phyloP scores from a whole-genome alignment of 1,140 invertebrate genomes.

The Vollenhovia emeryi region DNA sequence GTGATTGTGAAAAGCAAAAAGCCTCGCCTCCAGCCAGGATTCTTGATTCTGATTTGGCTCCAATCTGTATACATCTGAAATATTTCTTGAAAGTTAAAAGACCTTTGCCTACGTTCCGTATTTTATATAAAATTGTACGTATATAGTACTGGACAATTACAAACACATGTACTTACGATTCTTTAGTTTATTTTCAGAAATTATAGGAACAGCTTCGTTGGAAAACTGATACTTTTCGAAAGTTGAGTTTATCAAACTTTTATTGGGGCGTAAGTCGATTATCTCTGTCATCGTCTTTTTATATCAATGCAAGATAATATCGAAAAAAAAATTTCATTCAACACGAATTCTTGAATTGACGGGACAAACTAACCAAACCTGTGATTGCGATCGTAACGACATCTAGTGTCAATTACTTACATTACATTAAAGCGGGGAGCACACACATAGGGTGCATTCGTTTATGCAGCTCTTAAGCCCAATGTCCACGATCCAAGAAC shows the following conservation, averaged over 20 bases:
- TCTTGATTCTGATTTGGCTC: conserved; percentile 77
- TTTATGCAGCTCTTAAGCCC: too few relatives aligned
- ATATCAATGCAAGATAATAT: background rate
- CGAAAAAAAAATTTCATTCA: background rate
- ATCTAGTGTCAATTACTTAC: too few relatives aligned
- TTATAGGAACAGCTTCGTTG: conserved; percentile 68
- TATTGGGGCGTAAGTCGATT: conserved; percentile 79
- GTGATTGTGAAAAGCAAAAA: conserved; percentile 84
- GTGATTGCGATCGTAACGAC: too few relatives aligned
- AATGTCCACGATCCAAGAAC: too few relatives aligned
- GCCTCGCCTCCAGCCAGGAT: conserved; percentile 80
- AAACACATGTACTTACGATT: conserved; percentile 67
- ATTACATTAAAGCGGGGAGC: too few relatives aligned
- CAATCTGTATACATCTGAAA: conserved; percentile 77
- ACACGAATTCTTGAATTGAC: too few relatives aligned
- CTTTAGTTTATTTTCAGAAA: conserved; percentile 69
- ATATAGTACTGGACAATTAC: background rate
- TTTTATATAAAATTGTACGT: background rate
- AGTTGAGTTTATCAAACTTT: conserved; percentile 73
- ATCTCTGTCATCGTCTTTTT: conserved; percentile 78
- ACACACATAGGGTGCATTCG: too few relatives aligned
- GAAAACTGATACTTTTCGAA: conserved; percentile 84
- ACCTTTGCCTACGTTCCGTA: too few relatives aligned
- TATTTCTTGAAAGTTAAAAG: conserved; percentile 46
- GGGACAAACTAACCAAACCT: too few relatives aligned